Conservation (phyloP, 1,140 invertebrate genomes). For the Achatina immaculata region DNA sequence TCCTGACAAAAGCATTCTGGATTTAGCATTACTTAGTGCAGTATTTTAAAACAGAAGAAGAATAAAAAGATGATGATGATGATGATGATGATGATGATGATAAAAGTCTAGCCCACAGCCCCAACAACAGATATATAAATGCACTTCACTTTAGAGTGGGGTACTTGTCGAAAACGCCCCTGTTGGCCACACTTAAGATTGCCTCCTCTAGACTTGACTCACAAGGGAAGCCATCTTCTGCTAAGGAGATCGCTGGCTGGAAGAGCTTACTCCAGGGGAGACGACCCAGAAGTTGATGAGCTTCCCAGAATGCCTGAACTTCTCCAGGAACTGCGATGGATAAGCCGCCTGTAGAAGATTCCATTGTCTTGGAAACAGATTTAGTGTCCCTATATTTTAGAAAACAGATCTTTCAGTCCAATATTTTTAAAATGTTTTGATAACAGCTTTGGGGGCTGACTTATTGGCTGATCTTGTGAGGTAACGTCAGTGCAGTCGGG, state of each 20-base stretch:
- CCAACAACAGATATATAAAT: too few relatives aligned
- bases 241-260: constrained; percentile 76
- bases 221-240: constrained; percentile 63
- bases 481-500: too few relatives aligned
- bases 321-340: constrained; percentile 91
- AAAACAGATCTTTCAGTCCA: not conserved
- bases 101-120: too few relatives aligned
- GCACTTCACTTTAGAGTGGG: constrained; percentile 39
- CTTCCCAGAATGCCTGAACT: constrained; percentile 86
- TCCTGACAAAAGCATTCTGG: not conserved
- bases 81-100: not conserved
- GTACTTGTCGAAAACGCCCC: not conserved
- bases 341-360: constrained; percentile 76
- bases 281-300: constrained; percentile 76
- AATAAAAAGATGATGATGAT: not conserved
- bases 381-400: not conserved
- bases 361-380: too few relatives aligned
- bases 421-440: not conserved
- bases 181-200: not conserved
- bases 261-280: constrained; percentile 87
- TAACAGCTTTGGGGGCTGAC: not conserved
- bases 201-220: constrained; percentile 44
- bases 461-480: not conserved
- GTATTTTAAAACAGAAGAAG: not conserved
- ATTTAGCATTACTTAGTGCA: not conserved